Base-by-base conservation (phyloP, 92 coral and sea anemone genomes). In the Zoanthus solanderi region DNA sequence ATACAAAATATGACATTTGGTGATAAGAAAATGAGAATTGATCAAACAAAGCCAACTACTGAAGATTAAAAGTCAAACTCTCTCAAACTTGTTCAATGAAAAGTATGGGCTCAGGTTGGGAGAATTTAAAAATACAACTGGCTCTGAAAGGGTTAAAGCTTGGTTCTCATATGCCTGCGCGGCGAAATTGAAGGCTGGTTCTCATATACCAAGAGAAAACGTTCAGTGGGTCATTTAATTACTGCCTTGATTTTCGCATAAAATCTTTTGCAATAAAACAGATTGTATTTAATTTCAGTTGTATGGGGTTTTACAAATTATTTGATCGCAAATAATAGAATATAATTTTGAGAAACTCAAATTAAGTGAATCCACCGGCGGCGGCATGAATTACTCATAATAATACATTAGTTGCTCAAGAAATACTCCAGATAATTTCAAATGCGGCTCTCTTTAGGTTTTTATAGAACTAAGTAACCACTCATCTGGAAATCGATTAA, bases 401-500 rank as follows among this genome's bases (percentile, higher is more conserved):
- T 23, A 23, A 23, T 23, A 23, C 23, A 23, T 2, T 65, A 65
- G 28, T 65, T 65, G 71, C 5, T 65, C 18, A 65, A 17, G 3
- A 65, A 65, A 65, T 65, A 65, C 14, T 65, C 71, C 71, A 16
- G 31, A 9, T 65, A 65, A 65, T 65, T 65, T 8, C 71, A 65
- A 65, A 65, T 65, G 17, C 31, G 31, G 18, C 71, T 65, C 71
- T 65, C 31, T 16, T 65, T 65, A 3, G n/a, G 71, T 65, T 29
- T 17, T 65, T 65, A 65, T 65, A 65, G 71, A 65, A 16, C 71
- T 65, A 65, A 9, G 71, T 8, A 65, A 9, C 71, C 37, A 68
- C 74, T 68, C 74, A 68, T 37, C 74, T 68, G 34, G 74, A n/a
- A 68, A 37, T 68, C 44, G 74, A 68, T 68, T 68, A 5, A 68